Evolutionary conservation across 2,113 vertebrate genomes (phyloP), one percentile per base, ranked within the genome.

Genomic region (Engystomops pustulosus): DNA sequence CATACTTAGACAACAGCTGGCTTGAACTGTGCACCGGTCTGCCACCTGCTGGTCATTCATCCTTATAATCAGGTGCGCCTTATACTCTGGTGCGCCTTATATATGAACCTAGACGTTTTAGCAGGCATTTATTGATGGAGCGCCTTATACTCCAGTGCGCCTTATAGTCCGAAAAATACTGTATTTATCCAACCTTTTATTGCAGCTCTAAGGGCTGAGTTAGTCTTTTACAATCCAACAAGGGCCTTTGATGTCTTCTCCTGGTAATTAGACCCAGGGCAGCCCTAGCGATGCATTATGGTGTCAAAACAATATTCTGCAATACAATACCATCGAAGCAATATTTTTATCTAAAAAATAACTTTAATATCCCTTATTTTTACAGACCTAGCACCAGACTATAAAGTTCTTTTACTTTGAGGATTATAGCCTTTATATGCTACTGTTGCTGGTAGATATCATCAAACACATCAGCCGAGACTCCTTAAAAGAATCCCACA

Each of bases 311-410:
- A 17, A 17, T 65, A 15, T 65, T 4, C 15, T 15, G 10, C 30
- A 32, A 18, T 32, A 32, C 60, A 17, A 65, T 34, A 65, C 11
- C 41, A 15, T 72, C 12, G 47, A 72, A 7, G 69, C 69, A 45
- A 45, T 47, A 45, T 17, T 72, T 45, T 6, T 8, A 47, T 6
- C 25, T 15, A 45, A 72, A 34, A n/a, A 47, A 47, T 27, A 72
- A 27, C 41, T 45, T 25, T 25, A 27, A 45, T 41, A 71, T 72
- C 14, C 25, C 70, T 72, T 72, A 72, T 72, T 47, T 47, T 72
- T 27, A 47, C n/a, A 27, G 23, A 7, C 11, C 45, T 27, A 72
- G 45, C 27, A 44, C n/a, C 41, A 47, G 1, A 30, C 70, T 47
- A 72, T 27, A 72, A 72, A 47, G 23, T 47, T 72, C 25, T 18